phyloP scores from a whole-genome alignment of 2,888 invertebrate genomes.

The Bugulina stolonifera region DNA sequence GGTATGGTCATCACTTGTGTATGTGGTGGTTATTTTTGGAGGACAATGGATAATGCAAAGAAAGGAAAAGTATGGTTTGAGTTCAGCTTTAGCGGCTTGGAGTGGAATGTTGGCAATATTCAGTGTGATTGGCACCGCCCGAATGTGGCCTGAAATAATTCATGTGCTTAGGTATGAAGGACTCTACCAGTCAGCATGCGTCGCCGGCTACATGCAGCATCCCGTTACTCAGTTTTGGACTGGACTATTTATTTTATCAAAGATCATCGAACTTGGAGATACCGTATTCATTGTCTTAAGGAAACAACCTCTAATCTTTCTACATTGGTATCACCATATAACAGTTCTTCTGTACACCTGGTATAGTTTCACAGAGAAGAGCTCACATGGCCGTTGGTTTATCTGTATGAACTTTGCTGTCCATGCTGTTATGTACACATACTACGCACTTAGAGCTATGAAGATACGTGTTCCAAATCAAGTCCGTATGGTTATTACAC shows the following conservation, averaged over 20 bases:
- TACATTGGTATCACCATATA: conserved; percentile 58
- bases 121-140: conserved; percentile 76
- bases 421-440: conserved; percentile 57
- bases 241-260: conserved; percentile 91
- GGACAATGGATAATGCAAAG: conserved; percentile 90
- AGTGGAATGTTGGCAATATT: conserved; percentile 85
- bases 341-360: conserved; percentile 56
- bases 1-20: conserved; percentile 68
- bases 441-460: conserved; percentile 55
- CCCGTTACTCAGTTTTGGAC: conserved; percentile 96
- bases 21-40: conserved; percentile 88
- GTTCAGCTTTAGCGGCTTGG: conserved; percentile 82
- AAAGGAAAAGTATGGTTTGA: conserved; percentile 80
- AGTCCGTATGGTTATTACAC: conserved; percentile 84
- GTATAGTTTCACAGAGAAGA: conserved; percentile 50
- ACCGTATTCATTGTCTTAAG: conserved; percentile 55
- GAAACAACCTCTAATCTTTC: conserved; percentile 56
- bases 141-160: conserved; percentile 87
- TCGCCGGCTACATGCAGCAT: conserved; percentile 54
- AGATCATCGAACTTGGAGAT: conserved; percentile 81
- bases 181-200: conserved; percentile 90
- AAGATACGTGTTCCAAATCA: conserved; percentile 57
- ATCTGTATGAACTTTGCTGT: conserved; percentile 57
- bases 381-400: conserved; percentile 51
- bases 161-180: conserved; percentile 83